These are phyloP conservation scores for Megalonaias nervosa DNA, from an alignment of 1,140 invertebrate genomes.

Conservation along the genomic window DNA sequence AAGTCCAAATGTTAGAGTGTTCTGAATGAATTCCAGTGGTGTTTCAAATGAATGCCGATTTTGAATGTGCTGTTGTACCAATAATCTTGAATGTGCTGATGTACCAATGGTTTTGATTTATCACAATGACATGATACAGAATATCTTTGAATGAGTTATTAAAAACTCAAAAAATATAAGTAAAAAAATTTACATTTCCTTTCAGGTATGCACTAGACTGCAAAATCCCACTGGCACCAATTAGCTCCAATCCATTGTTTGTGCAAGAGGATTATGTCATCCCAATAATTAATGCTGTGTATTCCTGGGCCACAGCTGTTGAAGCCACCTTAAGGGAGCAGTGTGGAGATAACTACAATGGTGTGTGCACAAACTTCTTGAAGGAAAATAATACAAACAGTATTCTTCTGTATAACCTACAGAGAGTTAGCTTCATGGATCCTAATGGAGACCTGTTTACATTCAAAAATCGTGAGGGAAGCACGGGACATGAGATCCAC, in stretches of 20 bases:
- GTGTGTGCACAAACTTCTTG: constrained; percentile 46
- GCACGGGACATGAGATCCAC: constrained; percentile 50
- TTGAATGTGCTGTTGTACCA: no score
- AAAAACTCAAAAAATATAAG: no score
- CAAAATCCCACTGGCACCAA: constrained; percentile 6
- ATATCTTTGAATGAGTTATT: no score
- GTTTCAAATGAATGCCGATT: no score
- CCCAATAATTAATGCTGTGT: constrained; percentile 64
- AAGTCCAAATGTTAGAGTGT: no score
- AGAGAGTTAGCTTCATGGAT: constrained; percentile 42
- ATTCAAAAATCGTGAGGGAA: constrained; percentile 56
- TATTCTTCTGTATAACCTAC: constrained; percentile 48
- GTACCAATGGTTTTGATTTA: no score
- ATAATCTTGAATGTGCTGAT: no score
- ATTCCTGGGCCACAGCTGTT: constrained; percentile 51
- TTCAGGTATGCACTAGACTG: constrained; percentile 40
- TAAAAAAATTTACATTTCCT: not conserved
- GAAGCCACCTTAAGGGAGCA: constrained; percentile 52
- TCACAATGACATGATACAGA: no score
- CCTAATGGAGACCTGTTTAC: constrained; percentile 39
- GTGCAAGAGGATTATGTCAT: constrained; percentile 51
- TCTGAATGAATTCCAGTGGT: no score
- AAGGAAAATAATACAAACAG: constrained; percentile 38
- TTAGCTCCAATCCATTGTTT: constrained; percentile 40
- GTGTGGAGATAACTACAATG: constrained; percentile 54